These are phyloP conservation scores for Parthenolecanium corni DNA, from an alignment of 2,888 invertebrate species.

Conservation along the genomic window DNA sequence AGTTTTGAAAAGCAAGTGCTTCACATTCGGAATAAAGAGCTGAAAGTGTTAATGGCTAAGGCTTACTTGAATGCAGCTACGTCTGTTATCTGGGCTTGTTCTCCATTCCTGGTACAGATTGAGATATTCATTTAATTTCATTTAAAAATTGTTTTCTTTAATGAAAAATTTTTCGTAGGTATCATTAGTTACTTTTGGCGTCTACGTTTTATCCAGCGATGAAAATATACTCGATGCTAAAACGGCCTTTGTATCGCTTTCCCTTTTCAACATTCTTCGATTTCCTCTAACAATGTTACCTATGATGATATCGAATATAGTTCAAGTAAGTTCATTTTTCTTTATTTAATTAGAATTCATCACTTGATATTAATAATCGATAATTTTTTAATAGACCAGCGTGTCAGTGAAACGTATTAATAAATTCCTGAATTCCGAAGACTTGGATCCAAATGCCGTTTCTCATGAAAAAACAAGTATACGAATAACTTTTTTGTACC, in stretches of 20 bases:
- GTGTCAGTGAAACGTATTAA: conserved; percentile 47
- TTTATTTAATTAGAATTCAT: not conserved
- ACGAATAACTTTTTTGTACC: no score
- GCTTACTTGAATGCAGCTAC: conserved; percentile 46
- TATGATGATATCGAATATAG: conserved; percentile 83
- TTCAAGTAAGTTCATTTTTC: conserved; percentile 57
- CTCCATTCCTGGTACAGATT: conserved; percentile 48
- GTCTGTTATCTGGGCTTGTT: conserved; percentile 50
- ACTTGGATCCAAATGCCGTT: conserved; percentile 42
- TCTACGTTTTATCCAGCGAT: conserved; percentile 74
- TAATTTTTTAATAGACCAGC: conserved; percentile 37
- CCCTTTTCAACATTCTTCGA: conserved; percentile 93
- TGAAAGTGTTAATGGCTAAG: conserved; percentile 45
- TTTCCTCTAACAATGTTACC: conserved; percentile 93
- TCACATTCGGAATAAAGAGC: conserved; percentile 46
- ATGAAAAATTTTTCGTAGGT: conserved; percentile 37
- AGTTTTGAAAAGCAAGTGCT: conserved; percentile 47
- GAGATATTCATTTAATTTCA: not conserved
- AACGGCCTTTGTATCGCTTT: conserved; percentile 90
- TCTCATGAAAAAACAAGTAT: conserved; percentile 37
- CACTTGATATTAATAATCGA: not conserved
- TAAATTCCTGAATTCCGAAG: conserved; percentile 45
- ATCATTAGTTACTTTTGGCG: conserved; percentile 70
- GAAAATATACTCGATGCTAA: conserved; percentile 72
- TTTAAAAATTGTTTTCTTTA: not conserved